Evolutionary conservation across 2,797 vertebrate genomes (phyloP).

Genomic region (Microctenopoma lineatum): DNA sequence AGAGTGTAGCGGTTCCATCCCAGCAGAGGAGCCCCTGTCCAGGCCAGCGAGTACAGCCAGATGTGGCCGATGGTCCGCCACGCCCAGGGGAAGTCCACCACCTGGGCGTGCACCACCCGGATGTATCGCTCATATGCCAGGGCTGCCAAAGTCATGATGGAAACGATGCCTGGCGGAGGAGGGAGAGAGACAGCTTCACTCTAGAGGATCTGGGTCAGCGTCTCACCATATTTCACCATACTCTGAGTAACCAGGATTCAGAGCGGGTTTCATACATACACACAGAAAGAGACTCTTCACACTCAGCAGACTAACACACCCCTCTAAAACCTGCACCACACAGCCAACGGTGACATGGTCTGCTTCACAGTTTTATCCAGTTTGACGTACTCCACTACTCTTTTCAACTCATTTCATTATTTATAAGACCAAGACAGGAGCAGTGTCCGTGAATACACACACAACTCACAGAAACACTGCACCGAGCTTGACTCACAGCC

Average conservation of each 20-base stretch:
- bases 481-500: slow-evolving; percentile 7
- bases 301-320: slow-evolving; percentile 19
- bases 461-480: slow-evolving; percentile 5
- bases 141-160: slow-evolving; percentile 91
- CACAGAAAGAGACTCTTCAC: slow-evolving; percentile 18
- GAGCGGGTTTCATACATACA: slow-evolving; percentile 2
- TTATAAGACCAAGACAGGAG: not conserved
- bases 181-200: slow-evolving; percentile 15
- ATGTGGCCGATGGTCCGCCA: slow-evolving; percentile 91
- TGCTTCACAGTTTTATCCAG: too few species aligned
- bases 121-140: slow-evolving; percentile 94
- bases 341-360: not conserved
- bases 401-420: slow-evolving; percentile 14
- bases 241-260: slow-evolving; percentile 18
- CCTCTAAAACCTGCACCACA: slow-evolving; percentile 7
- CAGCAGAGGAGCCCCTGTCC: slow-evolving; percentile 92
- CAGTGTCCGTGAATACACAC: slow-evolving; percentile 3
- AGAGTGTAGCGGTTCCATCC: slow-evolving; percentile 95
- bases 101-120: slow-evolving; percentile 91
- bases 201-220: slow-evolving; percentile 43
- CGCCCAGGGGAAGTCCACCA: slow-evolving; percentile 92
- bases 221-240: slow-evolving; percentile 21
- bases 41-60: slow-evolving; percentile 93
- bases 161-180: slow-evolving; percentile 88
- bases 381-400: not conserved